Base-by-base conservation (phyloP, 1,140 invertebrate genomes). In the Fopius arisanus region DNA sequence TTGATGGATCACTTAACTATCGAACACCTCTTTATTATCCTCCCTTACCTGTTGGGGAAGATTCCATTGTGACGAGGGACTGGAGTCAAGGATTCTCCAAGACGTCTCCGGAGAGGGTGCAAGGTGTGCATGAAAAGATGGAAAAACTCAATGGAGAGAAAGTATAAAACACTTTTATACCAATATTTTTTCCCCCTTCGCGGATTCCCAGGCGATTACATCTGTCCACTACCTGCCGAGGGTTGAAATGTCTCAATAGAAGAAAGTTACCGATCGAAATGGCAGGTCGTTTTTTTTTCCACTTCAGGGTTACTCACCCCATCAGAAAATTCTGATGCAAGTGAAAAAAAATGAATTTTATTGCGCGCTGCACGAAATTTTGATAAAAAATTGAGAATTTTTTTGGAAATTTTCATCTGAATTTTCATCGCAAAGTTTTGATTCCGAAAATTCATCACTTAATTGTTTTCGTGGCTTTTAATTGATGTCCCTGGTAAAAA, bases 1-100 rank as follows among this genome's bases (percentile, higher is more conserved):
- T 74, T 86, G 84, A 86, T 86, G 80, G 84, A 86, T 86, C 82
- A 81, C 84, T 86, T 85, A 86, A 84, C 83, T 82, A 79, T 78
- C 78, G 54, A 59, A 59, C 54, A 59, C 16, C 54, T 67, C 75
- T 67, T 41, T 37, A 41, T 2, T 48, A 59, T 26, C 26, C 23
- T 59, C 54, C 23, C 23, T 14, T 59, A 59, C 54, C 21, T 59
- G 54, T 59, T 26, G 9, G 10, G 14, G 23, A 28, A 26, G 6
- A 59, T 59, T 21, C 26, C 23, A 59, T 59, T 40, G 48, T 67
- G 48, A 31, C 70, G 43, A 48, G 14, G 16, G 16, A 78, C 75
- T 77, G 43, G 41, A 63, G 37, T 19, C 40, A 16, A 12, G 12
- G 21, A 37, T 37, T 10, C 70, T 62, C 43, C 54, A n/a, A 29